Evolutionary conservation across 2,888 invertebrate species (phyloP).

Genomic region (Ametastegia equiseti): DNA sequence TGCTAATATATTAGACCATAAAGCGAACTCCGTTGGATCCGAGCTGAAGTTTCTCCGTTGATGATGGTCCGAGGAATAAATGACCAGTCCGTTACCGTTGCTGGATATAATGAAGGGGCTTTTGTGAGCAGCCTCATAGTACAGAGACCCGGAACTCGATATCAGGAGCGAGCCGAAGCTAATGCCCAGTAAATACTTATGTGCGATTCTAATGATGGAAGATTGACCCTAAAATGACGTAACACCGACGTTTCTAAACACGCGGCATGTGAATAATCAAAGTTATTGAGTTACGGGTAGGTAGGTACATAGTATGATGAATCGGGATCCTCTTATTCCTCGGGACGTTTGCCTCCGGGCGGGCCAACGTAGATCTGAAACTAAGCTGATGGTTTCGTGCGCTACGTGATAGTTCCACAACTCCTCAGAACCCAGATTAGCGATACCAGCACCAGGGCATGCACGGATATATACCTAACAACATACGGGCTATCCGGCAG

Average conservation of each 20-base stretch:
- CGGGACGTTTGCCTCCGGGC: not conserved
- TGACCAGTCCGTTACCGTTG: not conserved
- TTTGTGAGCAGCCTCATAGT: not conserved
- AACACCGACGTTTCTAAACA: not conserved
- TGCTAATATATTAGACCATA: not conserved
- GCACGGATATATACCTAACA: no score
- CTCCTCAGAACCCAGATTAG: not conserved
- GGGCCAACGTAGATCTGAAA: not conserved
- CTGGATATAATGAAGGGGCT: not conserved
- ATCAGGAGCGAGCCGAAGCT: not conserved
- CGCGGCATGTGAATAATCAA: not conserved
- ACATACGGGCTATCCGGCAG: not conserved
- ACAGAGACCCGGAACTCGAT: constrained; percentile 4
- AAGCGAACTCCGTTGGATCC: not conserved
- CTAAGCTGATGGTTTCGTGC: not conserved
- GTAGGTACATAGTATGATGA: not conserved
- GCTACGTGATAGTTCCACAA: not conserved
- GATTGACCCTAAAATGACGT: not conserved
- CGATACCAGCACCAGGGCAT: not conserved
- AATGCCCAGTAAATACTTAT: not conserved
- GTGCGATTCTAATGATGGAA: not conserved
- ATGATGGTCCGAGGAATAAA: not conserved
- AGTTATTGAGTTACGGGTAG: not conserved
- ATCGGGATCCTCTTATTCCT: not conserved
- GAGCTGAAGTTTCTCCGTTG: not conserved